These are phyloP conservation scores for Drosophila ohnishii DNA, from an alignment of 1,140 invertebrate genomes.

Conservation along the genomic window DNA sequence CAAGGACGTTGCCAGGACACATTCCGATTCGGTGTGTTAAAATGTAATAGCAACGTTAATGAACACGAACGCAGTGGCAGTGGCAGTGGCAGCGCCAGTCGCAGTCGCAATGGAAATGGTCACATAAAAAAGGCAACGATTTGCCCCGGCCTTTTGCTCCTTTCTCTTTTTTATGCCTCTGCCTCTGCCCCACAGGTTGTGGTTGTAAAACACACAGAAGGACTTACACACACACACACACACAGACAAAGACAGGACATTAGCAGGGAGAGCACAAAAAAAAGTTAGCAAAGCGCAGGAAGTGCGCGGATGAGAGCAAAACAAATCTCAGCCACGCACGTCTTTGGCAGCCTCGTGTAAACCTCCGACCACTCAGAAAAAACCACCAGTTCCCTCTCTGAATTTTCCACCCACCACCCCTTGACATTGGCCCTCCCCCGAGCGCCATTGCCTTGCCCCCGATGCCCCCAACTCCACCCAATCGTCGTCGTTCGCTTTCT, in stretches of 20 bases:
- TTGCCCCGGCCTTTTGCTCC: slow-evolving; percentile 43
- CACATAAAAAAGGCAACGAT: slow-evolving; percentile 71
- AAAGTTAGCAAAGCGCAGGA: slow-evolving; percentile 56
- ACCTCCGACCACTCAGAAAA: not conserved
- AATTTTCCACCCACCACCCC: slow-evolving; percentile 6
- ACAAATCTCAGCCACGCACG: slow-evolving; percentile 77
- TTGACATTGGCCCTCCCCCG: slow-evolving; percentile 6
- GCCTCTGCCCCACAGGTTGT: slow-evolving; percentile 49
- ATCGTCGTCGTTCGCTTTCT: slow-evolving; percentile 46
- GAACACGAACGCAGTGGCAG: slow-evolving; percentile 76
- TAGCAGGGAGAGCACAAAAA: slow-evolving; percentile 52
- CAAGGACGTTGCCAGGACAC: slow-evolving; percentile 70
- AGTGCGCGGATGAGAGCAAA: slow-evolving; percentile 63
- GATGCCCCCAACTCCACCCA: slow-evolving; percentile 32
- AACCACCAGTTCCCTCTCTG: not conserved
- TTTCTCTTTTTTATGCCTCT: slow-evolving; percentile 24
- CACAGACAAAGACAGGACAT: slow-evolving; percentile 62
- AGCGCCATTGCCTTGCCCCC: not conserved
- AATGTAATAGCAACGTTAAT: slow-evolving; percentile 81
- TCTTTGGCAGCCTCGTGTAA: slow-evolving; percentile 58
- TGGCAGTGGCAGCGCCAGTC: slow-evolving; percentile 35
- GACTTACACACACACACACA: slow-evolving; percentile 7
- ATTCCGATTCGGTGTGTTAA: slow-evolving; percentile 81
- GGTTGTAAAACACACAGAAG: slow-evolving; percentile 68
- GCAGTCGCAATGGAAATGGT: slow-evolving; percentile 71